Percentiles rank a stretch among this genome's conserved stretches.
phyloP scores from a whole-genome alignment of 1,140 invertebrate genomes.

The Harpegnathos saltator region DNA sequence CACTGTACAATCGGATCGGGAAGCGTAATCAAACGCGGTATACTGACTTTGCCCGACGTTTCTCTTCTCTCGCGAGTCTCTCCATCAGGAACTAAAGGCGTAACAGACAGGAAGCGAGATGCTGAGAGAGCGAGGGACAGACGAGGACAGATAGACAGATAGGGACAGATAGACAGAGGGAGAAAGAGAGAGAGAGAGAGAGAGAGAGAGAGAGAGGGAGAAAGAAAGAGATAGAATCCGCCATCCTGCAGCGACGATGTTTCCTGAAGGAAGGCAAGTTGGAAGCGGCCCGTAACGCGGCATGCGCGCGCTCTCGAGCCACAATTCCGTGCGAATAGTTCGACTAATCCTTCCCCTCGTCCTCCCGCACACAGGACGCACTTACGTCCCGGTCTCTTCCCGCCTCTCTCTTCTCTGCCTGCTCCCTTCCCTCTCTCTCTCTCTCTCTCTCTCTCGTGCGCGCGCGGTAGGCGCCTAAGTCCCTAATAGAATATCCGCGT shows the following conservation, averaged over 20 bases:
- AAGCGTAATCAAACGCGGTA: constrained; percentile 67
- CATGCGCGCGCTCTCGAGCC: constrained; percentile 41
- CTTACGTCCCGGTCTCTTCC: constrained; percentile 20
- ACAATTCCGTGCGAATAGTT: constrained; percentile 63
- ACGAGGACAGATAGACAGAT: no score
- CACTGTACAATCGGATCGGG: constrained; percentile 51
- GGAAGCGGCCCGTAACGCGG: constrained; percentile 33
- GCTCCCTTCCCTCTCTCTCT: not conserved
- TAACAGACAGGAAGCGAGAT: constrained; percentile 2
- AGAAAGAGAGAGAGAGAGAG: not conserved
- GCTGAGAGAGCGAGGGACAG: not conserved
- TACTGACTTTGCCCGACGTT: constrained; percentile 57
- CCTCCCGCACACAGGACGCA: constrained; percentile 42
- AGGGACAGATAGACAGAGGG: no score
- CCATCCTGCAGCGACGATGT: constrained; percentile 32
- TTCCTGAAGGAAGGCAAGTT: constrained; percentile 49
- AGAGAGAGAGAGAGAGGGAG: not conserved
- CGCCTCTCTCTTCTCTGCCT: not conserved
- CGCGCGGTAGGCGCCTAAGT: constrained; percentile 40
- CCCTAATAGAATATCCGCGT: constrained; percentile 63
- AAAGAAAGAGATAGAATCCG: not conserved
- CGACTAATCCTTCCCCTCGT: constrained; percentile 57
- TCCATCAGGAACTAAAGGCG: constrained; percentile 51
- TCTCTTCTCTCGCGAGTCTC: constrained; percentile 25
- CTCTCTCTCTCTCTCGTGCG: not conserved